phyloP scores from a whole-genome alignment of 2,797 vertebrate species.

The Neolamprologus multifasciatus region DNA sequence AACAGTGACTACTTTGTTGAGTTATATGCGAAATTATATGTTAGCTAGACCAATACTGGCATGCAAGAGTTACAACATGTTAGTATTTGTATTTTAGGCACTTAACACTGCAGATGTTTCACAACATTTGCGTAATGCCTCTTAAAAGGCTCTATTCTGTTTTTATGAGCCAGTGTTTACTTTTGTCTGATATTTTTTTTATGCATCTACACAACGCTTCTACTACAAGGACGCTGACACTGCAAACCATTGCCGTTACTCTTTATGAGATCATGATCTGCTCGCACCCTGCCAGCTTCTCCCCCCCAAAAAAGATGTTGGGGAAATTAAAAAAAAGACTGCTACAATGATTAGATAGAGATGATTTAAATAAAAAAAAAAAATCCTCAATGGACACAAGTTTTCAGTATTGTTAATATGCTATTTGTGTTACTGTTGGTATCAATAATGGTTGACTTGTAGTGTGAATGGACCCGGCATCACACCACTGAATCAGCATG shows the following conservation, averaged over 20 bases:
- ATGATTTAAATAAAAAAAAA: background rate
- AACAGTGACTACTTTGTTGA: conserved; percentile 28
- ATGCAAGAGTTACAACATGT: background rate
- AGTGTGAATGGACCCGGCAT: conserved; percentile 79
- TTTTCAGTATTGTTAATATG: background rate
- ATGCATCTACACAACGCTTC: background rate
- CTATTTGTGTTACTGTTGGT: background rate
- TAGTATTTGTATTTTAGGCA: background rate
- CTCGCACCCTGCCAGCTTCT: background rate
- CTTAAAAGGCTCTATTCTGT: background rate
- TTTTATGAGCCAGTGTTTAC: background rate
- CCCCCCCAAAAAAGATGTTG: background rate
- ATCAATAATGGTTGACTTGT: conserved; percentile 30
- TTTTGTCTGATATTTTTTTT: background rate
- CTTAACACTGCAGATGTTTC: background rate
- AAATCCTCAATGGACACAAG: background rate
- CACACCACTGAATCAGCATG: conserved; percentile 91
- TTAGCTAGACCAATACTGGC: background rate
- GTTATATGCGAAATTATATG: background rate
- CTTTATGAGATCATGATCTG: background rate
- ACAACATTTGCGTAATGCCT: background rate
- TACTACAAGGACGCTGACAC: background rate
- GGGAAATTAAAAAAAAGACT: background rate
- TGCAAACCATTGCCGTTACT: background rate
- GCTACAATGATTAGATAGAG: background rate